Percentiles rank a stretch among this genome's conserved stretches.
Conservation (phyloP, 2,113 vertebrate species). For the Nothobranchius furzeri region DNA sequence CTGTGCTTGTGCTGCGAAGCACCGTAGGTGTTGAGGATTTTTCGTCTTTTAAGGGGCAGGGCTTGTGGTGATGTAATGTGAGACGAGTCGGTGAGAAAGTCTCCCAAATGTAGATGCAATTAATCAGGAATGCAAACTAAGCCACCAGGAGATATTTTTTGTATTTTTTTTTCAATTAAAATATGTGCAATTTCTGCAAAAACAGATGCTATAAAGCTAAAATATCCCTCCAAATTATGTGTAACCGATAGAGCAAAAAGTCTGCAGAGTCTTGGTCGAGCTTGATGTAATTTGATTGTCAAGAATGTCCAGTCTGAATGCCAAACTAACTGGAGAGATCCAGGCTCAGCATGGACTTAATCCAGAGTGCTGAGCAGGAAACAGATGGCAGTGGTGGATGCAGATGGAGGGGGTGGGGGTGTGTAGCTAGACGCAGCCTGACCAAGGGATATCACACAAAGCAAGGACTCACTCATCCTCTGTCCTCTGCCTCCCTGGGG, state of each 20-base stretch:
- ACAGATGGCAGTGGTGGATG: slow-evolving; percentile 72
- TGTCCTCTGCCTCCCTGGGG: slow-evolving; percentile 57
- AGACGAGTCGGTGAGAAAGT: too few relatives aligned
- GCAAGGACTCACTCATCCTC: slow-evolving; percentile 70
- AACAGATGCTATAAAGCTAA: background rate
- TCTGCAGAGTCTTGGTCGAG: background rate
- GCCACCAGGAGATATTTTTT: too few relatives aligned
- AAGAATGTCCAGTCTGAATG: slow-evolving; percentile 15
- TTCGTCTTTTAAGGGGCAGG: slow-evolving; percentile 15
- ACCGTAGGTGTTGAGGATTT: background rate
- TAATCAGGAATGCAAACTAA: too few relatives aligned
- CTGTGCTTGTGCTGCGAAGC: background rate
- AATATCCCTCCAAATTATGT: background rate
- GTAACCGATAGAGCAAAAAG: background rate
- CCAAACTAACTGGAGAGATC: slow-evolving; percentile 32
- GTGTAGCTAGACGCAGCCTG: slow-evolving; percentile 40
- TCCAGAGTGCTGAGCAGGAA: slow-evolving; percentile 64
- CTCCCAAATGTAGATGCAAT: too few relatives aligned
- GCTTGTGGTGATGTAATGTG: slow-evolving; percentile 18
- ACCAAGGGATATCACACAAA: slow-evolving; percentile 63
- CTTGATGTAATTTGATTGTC: slow-evolving; percentile 5
- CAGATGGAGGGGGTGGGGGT: slow-evolving; percentile 28
- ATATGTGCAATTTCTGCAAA: background rate
- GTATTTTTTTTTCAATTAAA: background rate
- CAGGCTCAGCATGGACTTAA: slow-evolving; percentile 52